Evolutionary conservation across 2,888 invertebrate species (phyloP), one percentile per base, ranked within the genome.

Genomic region (Junonia oenone): DNA sequence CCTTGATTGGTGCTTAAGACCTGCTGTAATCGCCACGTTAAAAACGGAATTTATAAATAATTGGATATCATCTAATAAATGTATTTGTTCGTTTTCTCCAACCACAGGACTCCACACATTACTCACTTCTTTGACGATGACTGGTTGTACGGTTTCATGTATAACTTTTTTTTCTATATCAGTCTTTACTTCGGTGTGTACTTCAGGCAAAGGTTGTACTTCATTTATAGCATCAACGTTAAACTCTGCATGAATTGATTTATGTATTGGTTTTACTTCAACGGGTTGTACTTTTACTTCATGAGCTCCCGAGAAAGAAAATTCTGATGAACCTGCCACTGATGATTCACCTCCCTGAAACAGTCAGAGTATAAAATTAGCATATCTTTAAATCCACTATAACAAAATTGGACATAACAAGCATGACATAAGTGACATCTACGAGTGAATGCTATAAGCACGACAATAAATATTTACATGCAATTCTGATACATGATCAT

Each of bases 111-210:
- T 55, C 68, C 66, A 62, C 22, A 46, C 14, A 48, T 67, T 78
- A 87, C 87, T 87, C 79, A 89, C 87, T 79, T 89, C 85, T 75
- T 85, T 81, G 1, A 79, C 73, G 53, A 79, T 46, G 17, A 69
- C 72, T 26, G 75, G 58, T 14, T 76, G 75, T 61, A 70, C 45
- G 11, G 15, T 50, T 55, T 58, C 52, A 46, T 55, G 55, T 14
- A 58, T 33, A 26, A 55, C 51, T 43, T 43, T 56, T 40, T 62
- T 58, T 51, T 52, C 47, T 15, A 60, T 45, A 35, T 59, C 51
- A 47, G 55, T 61, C 6, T 59, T 61, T 15, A 51, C 48, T 47
- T 55, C 55, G 5, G 55, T 55, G 37, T 59, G 46, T 6, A 55
- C 45, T 15, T 55, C 14, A 11, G 15, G 33, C 50, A 56, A 26